Base-by-base conservation (phyloP, 2,888 invertebrate species). In the Tuberolachnus salignus region DNA sequence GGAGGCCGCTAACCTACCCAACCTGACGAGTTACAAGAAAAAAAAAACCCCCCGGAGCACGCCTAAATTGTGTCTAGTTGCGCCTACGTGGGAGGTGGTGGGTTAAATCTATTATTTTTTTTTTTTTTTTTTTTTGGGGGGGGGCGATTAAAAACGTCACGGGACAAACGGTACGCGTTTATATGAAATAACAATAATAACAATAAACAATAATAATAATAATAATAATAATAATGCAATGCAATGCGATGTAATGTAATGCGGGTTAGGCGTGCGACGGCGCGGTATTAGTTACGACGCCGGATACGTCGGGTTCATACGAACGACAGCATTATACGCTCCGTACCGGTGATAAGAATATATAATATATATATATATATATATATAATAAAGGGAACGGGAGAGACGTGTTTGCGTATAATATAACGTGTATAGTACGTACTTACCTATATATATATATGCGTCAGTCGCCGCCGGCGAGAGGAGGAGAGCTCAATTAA, bases 401-500 rank as follows among this genome's bases (percentile, higher is more conserved):
- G 61, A 51, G 55, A 51, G 42, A 61, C 61, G 72, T 51, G 72
- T 72, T 72, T 19, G 34, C 49, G 49, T 34, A 19, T 57, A 51
- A 51, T 53, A 16, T 46, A 8, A 11, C 1, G 23, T 51, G 16
- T 42, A 34, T 34, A 53, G 73, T 34, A 3, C 46, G 49, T 16
- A 9, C 34, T 34, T 34, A 34, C 34, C 34, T 34, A 19, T 53
- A n/a, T 6, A 6, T 53, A 13, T 53, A 19, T 9, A 53, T 1
- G 53, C 8, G 19, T 34, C 34, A 51, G 34, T 34, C 13, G 51
- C 8, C 44, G 21, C 34, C 9, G 61, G 49, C 13, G 34, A 34
- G 44, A 1, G 21, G 72, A 59, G 59, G 51, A n/a, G 51, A 26
- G 78, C 59, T 49, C 78, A 78, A 78, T 78, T 78, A 78, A 69